Base-by-base conservation (phyloP, 1,140 invertebrate genomes). In the Subanguina moxae region DNA sequence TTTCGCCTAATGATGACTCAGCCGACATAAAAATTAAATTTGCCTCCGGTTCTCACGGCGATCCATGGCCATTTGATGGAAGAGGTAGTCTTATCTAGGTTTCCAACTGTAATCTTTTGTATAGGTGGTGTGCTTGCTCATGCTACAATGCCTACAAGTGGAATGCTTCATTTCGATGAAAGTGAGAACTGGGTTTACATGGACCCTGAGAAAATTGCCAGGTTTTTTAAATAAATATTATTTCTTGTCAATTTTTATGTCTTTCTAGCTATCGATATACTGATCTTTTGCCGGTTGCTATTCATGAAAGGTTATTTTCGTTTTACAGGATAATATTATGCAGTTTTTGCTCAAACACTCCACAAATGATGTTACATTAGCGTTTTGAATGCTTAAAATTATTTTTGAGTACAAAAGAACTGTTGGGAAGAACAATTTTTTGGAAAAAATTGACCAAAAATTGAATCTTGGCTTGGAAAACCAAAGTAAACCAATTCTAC, bases 21-120 rank as follows among this genome's bases (percentile, higher is more conserved):
- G 74, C 76, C 11, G 79, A 81, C 61, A 82, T 81, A 19, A 81
- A 81, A 67, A 72, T 81, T 32, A 65, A 73, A 57, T 80, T 80
- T 61, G 80, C 82, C 9, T 63, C 62, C 28, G 65, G 76, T 17
- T 71, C 61, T 32, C 78, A 80, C 46, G 73, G 71, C 43, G 73
- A 75, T 52, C 78, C 78, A 1, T 80, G 78, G 78, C 80, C 80
- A 7, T 80, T 80, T 64, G 78, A 80, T 58, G 81, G 78, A n/a
- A 67, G 65, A 78, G 77, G 77, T 65, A 57, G 5, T 61, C 13
- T 52, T 52, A 52, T 52, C 17, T 52, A 7, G 48, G 5, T 23
- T 19, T 38, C 11, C 11, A 38, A 38, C 3, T 38, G 3, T 76
- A 75, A 75, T 17, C 28, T 58, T 70, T 28, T 8, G 21, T 32